Evolutionary conservation across 2,113 vertebrate genomes (phyloP).

Genomic region (Steatornis caripensis): DNA sequence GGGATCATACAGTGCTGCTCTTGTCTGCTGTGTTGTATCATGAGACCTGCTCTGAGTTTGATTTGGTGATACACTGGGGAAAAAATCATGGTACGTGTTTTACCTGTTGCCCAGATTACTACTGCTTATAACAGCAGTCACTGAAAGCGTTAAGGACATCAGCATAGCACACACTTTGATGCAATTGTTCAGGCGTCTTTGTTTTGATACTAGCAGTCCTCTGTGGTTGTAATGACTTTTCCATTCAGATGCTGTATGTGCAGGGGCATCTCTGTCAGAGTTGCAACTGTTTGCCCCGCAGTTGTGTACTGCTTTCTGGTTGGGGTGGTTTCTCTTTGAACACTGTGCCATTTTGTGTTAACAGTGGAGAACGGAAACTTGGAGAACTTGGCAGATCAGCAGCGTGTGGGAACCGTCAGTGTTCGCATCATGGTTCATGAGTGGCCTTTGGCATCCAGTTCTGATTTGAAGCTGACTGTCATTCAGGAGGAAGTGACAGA

Average conservation of each 20-base stretch:
- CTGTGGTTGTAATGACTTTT: neutral
- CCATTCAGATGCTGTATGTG: neutral
- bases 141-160: neutral
- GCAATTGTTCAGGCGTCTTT: neutral
- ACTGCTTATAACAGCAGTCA: neutral
- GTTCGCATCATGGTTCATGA: constrained; percentile 88
- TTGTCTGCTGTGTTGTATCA: neutral
- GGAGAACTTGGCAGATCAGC: constrained; percentile 67
- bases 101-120: neutral
- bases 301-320: neutral
- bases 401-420: constrained; percentile 76
- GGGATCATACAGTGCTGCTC: neutral
- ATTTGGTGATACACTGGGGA: neutral
- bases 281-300: neutral
- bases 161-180: accelerated
- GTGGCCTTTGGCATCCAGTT: constrained; percentile 81
- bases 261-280: neutral
- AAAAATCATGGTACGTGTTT: neutral
- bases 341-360: neutral
- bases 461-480: constrained; percentile 80
- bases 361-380: constrained; percentile 77
- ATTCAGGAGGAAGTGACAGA: constrained; percentile 89
- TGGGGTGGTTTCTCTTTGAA: neutral
- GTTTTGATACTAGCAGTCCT: neutral
- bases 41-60: neutral